These are phyloP conservation scores for Hemichromis elongatus DNA, from an alignment of 2,113 vertebrate genomes.

Conservation along the genomic window DNA sequence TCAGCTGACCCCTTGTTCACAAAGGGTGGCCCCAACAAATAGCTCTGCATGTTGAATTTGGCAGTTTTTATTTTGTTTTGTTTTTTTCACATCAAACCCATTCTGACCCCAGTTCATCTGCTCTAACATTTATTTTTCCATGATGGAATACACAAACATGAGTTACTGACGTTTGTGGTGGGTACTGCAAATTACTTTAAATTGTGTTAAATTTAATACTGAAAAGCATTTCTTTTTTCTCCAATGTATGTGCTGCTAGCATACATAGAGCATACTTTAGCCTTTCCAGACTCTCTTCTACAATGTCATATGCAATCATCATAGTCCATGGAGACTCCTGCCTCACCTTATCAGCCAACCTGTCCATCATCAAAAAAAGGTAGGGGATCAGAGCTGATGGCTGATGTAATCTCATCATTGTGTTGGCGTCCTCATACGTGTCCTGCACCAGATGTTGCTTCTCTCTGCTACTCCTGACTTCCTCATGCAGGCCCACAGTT, in stretches of 20 bases:
- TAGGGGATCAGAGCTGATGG: not conserved
- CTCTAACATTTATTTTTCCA: not conserved
- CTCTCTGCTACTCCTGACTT: too few species aligned
- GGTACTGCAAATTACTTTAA: not conserved
- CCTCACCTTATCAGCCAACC: not conserved
- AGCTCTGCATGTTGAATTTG: not conserved
- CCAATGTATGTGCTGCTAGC: not conserved
- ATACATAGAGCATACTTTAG: not conserved
- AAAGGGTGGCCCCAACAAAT: not conserved
- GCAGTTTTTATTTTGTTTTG: not conserved
- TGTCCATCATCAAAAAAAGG: not conserved
- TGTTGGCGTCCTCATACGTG: too few species aligned
- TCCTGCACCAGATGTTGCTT: too few species aligned
- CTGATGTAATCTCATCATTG: not conserved
- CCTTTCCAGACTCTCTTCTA: not conserved
- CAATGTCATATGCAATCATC: not conserved
- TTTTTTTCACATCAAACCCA: not conserved
- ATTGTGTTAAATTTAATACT: not conserved
- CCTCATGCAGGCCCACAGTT: too few species aligned
- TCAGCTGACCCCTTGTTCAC: not conserved
- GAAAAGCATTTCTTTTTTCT: not conserved
- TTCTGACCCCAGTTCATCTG: not conserved
- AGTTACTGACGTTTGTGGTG: not conserved
- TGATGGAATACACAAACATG: not conserved
- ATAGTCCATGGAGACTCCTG: not conserved